Percentiles rank a stretch among this genome's conserved stretches.
These are phyloP conservation scores for Hippopotamyrus pictus DNA, from an alignment of 2,797 vertebrate genomes.

Conservation along the genomic window DNA sequence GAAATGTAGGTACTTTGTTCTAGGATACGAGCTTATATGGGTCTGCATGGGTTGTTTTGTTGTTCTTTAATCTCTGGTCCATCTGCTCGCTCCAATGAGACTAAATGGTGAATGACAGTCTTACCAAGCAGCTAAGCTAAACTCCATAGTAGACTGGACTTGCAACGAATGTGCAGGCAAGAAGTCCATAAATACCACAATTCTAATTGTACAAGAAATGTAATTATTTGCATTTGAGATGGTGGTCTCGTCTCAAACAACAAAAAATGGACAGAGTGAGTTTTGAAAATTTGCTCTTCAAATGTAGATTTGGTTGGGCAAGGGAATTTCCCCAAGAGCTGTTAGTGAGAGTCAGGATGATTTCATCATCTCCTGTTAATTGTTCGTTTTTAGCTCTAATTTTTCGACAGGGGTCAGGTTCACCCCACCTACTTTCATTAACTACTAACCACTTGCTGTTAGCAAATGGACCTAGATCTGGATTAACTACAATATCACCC, in stretches of 20 bases:
- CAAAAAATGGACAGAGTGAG: not conserved
- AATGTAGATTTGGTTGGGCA: not conserved
- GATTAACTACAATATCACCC: not conserved
- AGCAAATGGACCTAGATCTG: not conserved
- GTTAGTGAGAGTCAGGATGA: not conserved
- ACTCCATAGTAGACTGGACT: not conserved
- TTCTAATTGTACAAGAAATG: too few species aligned
- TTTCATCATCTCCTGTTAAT: not conserved
- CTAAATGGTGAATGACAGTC: not conserved
- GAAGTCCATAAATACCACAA: not conserved
- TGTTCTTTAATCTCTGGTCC: not conserved
- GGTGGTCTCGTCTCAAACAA: not conserved
- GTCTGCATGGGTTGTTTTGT: not conserved
- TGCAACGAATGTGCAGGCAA: not conserved
- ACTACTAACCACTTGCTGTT: not conserved
- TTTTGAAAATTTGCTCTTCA: not conserved
- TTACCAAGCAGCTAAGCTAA: not conserved
- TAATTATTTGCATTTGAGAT: too few species aligned
- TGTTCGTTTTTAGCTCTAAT: not conserved
- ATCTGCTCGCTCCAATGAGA: not conserved
- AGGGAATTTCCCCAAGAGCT: not conserved
- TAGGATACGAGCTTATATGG: not conserved
- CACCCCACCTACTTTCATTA: not conserved
- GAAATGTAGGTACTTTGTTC: not conserved
- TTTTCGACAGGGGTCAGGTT: not conserved